Evolutionary conservation across 2,797 vertebrate genomes (phyloP).

Genomic region (Sebastes alutus): DNA sequence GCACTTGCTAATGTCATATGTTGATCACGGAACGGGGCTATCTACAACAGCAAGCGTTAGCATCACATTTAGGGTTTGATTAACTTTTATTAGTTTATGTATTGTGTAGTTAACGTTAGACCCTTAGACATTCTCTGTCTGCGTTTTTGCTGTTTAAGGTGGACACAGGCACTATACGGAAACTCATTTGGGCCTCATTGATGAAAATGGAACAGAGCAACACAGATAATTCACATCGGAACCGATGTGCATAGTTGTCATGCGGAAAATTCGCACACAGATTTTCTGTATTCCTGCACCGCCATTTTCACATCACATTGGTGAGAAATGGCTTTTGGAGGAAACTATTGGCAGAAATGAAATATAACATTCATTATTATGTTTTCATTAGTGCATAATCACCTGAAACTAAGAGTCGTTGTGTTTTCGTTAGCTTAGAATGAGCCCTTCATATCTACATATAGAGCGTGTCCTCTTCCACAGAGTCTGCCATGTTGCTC

Average conservation of each 20-base stretch:
- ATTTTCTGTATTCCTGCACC: neutral
- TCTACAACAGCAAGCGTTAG: neutral
- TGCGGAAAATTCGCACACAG: too few species aligned
- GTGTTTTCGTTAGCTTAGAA: neutral
- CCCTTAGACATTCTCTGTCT: too few species aligned
- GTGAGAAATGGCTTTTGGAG: neutral
- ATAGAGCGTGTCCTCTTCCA: neutral
- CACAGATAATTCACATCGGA: too few species aligned
- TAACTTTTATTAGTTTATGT: too few species aligned
- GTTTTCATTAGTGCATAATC: neutral
- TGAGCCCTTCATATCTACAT: too few species aligned
- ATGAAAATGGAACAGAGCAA: too few species aligned
- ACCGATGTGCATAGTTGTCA: too few species aligned
- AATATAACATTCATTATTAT: neutral
- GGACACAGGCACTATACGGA: too few species aligned
- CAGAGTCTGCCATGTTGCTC: neutral
- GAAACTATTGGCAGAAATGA: neutral
- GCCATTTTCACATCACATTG: neutral
- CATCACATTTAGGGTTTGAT: too few species aligned
- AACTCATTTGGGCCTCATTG: too few species aligned
- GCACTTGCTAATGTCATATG: neutral
- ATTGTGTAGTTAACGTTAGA: too few species aligned
- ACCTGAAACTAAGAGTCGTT: neutral
- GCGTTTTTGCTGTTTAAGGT: too few species aligned
- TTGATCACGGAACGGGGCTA: neutral